phyloP scores from a whole-genome alignment of 2,113 vertebrate species.

The Notarius quadriscutis region DNA sequence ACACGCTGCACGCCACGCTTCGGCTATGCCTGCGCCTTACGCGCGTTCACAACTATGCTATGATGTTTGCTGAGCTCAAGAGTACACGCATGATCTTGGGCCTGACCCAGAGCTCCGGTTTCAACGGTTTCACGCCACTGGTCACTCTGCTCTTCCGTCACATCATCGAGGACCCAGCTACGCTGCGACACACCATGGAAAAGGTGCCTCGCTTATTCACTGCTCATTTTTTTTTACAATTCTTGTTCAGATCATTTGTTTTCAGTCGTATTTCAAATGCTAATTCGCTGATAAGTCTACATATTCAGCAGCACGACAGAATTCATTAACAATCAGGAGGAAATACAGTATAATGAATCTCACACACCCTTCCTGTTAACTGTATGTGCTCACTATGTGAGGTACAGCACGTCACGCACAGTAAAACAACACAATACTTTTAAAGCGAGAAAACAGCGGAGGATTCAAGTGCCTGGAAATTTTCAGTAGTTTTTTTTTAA shows the following conservation, averaged over 20 bases:
- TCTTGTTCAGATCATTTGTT: neutral
- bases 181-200: conserved; percentile 91
- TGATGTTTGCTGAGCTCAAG: conserved; percentile 94
- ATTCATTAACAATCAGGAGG: neutral
- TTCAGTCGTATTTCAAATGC: neutral
- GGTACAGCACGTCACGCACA: neutral
- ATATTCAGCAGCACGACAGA: neutral
- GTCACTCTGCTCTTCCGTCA: conserved; percentile 91
- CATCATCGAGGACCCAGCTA: conserved; percentile 91
- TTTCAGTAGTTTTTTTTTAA: neutral
- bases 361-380: neutral
- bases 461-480: neutral
- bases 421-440: neutral
- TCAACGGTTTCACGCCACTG: conserved; percentile 90
- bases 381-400: neutral
- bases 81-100: conserved; percentile 91
- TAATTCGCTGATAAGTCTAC: no score
- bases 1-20: conserved; percentile 90
- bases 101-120: conserved; percentile 87
- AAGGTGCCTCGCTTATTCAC: conserved; percentile 71
- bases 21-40: conserved; percentile 90
- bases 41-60: conserved; percentile 87
- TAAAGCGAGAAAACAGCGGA: neutral
- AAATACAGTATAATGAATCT: neutral
- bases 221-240: neutral